Conservation (phyloP, 2,797 vertebrate genomes). For the Choloepus didactylus region DNA sequence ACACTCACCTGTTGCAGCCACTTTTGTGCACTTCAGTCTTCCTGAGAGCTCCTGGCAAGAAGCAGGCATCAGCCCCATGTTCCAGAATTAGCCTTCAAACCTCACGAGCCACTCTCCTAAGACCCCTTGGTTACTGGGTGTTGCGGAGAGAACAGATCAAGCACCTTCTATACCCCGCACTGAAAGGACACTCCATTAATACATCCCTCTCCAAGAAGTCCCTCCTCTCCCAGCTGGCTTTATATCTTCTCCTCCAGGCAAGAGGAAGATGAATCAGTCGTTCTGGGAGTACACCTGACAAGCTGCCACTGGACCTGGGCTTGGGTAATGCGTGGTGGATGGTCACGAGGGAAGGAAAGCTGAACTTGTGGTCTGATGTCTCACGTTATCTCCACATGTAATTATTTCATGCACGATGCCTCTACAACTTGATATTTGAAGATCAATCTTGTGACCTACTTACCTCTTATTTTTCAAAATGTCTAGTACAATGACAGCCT, state of each 20-base stretch:
- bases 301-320: neutral
- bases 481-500: neutral
- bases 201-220: neutral
- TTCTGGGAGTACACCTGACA: neutral
- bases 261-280: neutral
- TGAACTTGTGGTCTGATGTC: neutral
- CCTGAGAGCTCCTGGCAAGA: neutral
- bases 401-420: neutral
- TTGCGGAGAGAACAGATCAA: neutral
- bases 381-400: conserved; percentile 18
- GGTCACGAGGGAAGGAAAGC: neutral
- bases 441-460: neutral
- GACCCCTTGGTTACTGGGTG: neutral
- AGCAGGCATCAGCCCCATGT: neutral
- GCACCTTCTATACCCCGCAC: neutral
- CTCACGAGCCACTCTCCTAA: neutral
- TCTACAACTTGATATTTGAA: conserved; percentile 1
- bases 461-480: conserved; percentile 37
- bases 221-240: neutral
- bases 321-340: neutral
- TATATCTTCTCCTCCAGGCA: neutral
- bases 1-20: neutral
- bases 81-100: neutral
- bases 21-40: neutral
- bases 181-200: neutral